These are phyloP conservation scores for Panopea generosa DNA, from an alignment of 2,888 invertebrate genomes.

Conservation along the genomic window DNA sequence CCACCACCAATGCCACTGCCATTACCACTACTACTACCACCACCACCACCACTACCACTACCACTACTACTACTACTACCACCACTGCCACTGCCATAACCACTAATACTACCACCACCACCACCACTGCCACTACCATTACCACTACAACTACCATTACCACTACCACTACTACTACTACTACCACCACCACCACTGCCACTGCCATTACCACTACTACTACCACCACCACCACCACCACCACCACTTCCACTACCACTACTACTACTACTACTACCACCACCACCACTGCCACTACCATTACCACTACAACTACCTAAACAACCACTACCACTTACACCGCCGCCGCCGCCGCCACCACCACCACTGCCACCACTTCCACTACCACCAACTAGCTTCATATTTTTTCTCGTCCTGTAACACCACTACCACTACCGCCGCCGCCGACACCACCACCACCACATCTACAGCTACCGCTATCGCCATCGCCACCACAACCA, in stretches of 20 bases:
- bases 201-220: not conserved
- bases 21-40: not conserved
- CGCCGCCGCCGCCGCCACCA: not conserved
- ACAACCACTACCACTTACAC: too few relatives aligned
- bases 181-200: not conserved
- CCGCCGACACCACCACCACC: too few relatives aligned
- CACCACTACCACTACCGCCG: too few relatives aligned
- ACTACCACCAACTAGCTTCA: too few relatives aligned
- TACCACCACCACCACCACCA: not conserved
- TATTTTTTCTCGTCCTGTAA: not conserved
- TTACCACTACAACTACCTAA: too few relatives aligned
- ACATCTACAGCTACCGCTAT: too few relatives aligned
- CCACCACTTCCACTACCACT: not conserved
- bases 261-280: not conserved
- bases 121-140: not conserved
- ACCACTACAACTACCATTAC: not conserved
- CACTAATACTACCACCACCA: too few relatives aligned
- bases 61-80: conserved; percentile 1
- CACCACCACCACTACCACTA: not conserved
- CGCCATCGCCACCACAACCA: not conserved
- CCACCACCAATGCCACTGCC: not conserved
- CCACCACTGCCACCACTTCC: not conserved
- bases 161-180: not conserved
- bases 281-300: not conserved
- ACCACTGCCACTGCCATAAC: not conserved